These are phyloP conservation scores for Diorhabda carinulata DNA, from an alignment of 1,140 invertebrate genomes.

Conservation along the genomic window DNA sequence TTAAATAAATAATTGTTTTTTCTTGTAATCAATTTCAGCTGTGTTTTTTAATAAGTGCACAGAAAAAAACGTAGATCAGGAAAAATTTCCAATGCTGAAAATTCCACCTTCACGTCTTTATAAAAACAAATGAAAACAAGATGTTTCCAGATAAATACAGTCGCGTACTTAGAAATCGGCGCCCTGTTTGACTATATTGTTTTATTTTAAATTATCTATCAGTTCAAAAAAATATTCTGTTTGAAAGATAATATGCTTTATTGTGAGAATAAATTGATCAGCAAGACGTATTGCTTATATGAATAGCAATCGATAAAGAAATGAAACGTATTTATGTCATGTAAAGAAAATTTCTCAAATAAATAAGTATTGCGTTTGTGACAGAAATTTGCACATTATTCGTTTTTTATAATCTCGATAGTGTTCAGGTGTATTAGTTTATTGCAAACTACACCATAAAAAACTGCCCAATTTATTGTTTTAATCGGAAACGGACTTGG, in stretches of 20 bases:
- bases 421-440: background rate
- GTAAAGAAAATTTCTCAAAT: background rate
- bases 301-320: background rate
- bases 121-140: too few species aligned
- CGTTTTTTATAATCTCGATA: background rate
- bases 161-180: too few species aligned
- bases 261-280: background rate
- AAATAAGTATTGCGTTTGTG: background rate
- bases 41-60: too few species aligned
- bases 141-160: too few species aligned
- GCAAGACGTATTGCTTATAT: background rate
- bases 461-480: background rate
- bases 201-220: too few species aligned
- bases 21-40: too few species aligned
- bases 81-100: too few species aligned
- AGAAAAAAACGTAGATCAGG: too few species aligned
- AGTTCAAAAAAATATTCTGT: too few species aligned
- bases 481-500: background rate
- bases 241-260: background rate
- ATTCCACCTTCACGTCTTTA: too few species aligned
- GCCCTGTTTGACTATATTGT: too few species aligned
- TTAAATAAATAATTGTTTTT: too few species aligned
- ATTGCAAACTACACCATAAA: background rate
- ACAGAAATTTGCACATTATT: background rate
- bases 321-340: background rate